Conservation (phyloP, 1,140 invertebrate genomes). For the Stenopsyche tienmushanensis region DNA sequence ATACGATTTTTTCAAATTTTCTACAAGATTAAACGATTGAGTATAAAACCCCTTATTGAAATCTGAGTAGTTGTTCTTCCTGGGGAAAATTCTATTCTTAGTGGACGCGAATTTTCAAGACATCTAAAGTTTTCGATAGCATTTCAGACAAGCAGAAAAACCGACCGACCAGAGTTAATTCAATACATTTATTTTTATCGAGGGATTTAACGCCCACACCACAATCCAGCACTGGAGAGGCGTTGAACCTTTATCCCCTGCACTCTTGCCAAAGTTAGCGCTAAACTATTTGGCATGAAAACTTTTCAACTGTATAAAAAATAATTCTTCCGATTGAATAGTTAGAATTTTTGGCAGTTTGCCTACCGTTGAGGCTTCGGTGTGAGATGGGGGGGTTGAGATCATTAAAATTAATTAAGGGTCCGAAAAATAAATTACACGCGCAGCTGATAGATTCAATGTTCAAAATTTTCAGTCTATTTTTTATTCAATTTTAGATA, state of each 20-base stretch:
- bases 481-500: not conserved
- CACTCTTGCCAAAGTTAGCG: not conserved
- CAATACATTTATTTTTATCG: conserved; percentile 25
- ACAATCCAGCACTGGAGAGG: conserved; percentile 1
- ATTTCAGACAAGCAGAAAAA: conserved; percentile 11
- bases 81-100: too few species aligned
- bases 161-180: conserved; percentile 19
- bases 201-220: conserved; percentile 10
- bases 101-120: too few species aligned
- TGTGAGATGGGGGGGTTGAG: not conserved
- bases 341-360: not conserved
- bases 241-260: conserved; percentile 13
- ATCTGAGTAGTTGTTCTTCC: too few species aligned
- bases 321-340: not conserved
- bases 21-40: too few species aligned
- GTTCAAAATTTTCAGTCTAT: too few species aligned
- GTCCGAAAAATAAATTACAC: too few species aligned
- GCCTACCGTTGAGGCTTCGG: not conserved
- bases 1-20: too few species aligned
- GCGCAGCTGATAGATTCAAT: too few species aligned
- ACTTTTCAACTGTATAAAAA: conserved; percentile 8
- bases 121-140: conserved; percentile 19
- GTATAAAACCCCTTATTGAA: too few species aligned
- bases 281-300: conserved; percentile 1
- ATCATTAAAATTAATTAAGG: not conserved